Evolutionary conservation across 53 echinoderm and acorn worm genomes (phyloP).

Genomic region (Glandiceps talaboti): DNA sequence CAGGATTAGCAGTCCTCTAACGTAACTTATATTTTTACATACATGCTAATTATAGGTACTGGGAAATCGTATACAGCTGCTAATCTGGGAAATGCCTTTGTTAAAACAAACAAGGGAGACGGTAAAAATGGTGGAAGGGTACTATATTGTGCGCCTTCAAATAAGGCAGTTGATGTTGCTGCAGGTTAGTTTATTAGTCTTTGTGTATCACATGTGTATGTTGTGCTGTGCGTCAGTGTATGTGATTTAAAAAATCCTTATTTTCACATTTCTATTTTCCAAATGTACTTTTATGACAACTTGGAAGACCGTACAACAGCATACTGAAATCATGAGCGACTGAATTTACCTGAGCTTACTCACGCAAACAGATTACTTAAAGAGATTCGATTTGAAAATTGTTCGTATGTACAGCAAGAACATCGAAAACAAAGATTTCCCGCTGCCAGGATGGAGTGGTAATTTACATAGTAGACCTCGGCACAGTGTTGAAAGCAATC

Average conservation of each 20-base stretch:
- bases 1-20: too few species aligned
- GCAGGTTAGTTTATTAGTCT: slow-evolving; percentile 33
- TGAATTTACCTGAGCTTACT: too few species aligned
- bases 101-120: background rate
- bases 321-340: too few species aligned
- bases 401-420: slow-evolving; percentile 89
- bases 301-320: too few species aligned
- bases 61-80: slow-evolving; percentile 84
- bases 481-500: slow-evolving; percentile 12
- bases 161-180: slow-evolving; percentile 89
- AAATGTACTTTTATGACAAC: too few species aligned
- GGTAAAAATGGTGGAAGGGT: slow-evolving; percentile 20
- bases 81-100: slow-evolving; percentile 65
- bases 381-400: slow-evolving; percentile 42
- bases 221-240: too few species aligned
- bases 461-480: background rate
- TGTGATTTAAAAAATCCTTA: too few species aligned
- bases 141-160: slow-evolving; percentile 88
- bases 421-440: slow-evolving; percentile 59
- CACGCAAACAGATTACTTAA: slow-evolving; percentile 69
- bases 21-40: too few species aligned
- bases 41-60: slow-evolving; percentile 75
- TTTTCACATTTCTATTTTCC: too few species aligned
- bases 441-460: slow-evolving; percentile 40
- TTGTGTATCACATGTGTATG: too few species aligned